These are phyloP conservation scores for Sinella curviseta DNA, from an alignment of 1,140 invertebrate genomes.

Conservation along the genomic window DNA sequence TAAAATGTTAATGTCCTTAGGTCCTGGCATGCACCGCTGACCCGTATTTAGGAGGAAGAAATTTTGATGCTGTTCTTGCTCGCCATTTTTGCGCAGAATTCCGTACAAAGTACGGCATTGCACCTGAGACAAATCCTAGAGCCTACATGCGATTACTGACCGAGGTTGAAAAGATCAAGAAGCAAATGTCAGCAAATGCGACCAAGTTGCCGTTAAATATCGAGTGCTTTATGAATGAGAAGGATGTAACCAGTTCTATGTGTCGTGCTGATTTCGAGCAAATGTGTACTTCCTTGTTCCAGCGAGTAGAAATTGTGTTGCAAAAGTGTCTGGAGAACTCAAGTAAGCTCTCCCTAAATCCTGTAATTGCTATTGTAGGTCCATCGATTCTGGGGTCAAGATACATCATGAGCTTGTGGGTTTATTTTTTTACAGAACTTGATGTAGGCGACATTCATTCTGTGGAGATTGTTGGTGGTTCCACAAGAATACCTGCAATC, in stretches of 20 bases:
- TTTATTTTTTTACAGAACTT: conserved; percentile 60
- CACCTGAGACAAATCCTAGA: conserved; percentile 77
- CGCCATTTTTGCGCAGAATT: conserved; percentile 90
- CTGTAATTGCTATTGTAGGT: neutral
- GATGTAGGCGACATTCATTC: conserved; percentile 83
- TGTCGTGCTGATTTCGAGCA: conserved; percentile 75
- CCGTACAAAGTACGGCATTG: conserved; percentile 79
- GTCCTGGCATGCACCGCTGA: conserved; percentile 83
- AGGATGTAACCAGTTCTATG: conserved; percentile 80
- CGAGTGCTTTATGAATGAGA: conserved; percentile 98
- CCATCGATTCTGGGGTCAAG: neutral
- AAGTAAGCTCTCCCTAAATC: conserved; percentile 58
- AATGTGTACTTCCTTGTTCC: conserved; percentile 71
- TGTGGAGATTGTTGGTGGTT: conserved; percentile 96
- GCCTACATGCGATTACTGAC: conserved; percentile 81
- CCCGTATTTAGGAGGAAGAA: conserved; percentile 82
- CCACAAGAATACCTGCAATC: conserved; percentile 89
- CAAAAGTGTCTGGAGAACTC: conserved; percentile 71
- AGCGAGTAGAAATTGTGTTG: conserved; percentile 71
- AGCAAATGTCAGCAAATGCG: conserved; percentile 98
- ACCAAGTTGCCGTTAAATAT: conserved; percentile 91
- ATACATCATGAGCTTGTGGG: neutral
- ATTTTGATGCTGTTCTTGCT: conserved; percentile 84
- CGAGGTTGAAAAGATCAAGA: conserved; percentile 97
- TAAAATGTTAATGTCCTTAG: too few relatives aligned